These are phyloP conservation scores for Meta bourneti DNA, from an alignment of 2,888 invertebrate genomes.

Conservation along the genomic window DNA sequence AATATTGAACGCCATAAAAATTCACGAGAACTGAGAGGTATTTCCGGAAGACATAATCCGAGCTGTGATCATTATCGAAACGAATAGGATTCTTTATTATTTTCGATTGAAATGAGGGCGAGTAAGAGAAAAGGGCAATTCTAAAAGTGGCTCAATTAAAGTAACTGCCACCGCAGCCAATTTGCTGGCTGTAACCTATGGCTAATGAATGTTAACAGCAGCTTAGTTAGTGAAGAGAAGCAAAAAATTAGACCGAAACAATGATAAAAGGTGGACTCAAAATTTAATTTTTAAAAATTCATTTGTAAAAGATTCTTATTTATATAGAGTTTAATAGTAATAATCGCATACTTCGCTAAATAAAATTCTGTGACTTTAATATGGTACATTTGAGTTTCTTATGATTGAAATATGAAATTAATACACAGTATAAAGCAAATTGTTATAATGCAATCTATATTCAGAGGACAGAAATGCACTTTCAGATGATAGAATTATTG, in stretches of 20 bases:
- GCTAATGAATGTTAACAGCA: background rate
- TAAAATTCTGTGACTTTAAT: no score
- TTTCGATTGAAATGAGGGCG: background rate
- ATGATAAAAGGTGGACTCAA: no score
- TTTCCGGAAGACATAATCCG: constrained; percentile 21
- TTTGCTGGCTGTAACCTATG: background rate
- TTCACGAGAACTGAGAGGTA: background rate
- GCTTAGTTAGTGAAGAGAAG: background rate
- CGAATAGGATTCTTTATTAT: constrained; percentile 17
- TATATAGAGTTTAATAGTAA: no score
- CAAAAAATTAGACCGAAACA: background rate
- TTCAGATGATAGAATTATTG: no score
- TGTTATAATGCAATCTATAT: no score
- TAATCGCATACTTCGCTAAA: no score
- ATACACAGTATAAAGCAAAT: no score
- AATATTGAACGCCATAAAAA: constrained; percentile 1
- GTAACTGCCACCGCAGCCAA: background rate
- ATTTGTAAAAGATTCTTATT: no score
- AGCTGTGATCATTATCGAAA: constrained; percentile 1
- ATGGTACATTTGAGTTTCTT: no score
- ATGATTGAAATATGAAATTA: no score
- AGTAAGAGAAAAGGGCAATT: constrained; percentile 6
- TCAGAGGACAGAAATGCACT: no score
- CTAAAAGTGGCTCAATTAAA: constrained; percentile 38
- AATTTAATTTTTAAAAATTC: no score